Percentiles rank a stretch among this genome's conserved stretches.
Evolutionary conservation across 2,797 vertebrate genomes (phyloP).

Genomic region (Schizopygopsis pylzovi): DNA sequence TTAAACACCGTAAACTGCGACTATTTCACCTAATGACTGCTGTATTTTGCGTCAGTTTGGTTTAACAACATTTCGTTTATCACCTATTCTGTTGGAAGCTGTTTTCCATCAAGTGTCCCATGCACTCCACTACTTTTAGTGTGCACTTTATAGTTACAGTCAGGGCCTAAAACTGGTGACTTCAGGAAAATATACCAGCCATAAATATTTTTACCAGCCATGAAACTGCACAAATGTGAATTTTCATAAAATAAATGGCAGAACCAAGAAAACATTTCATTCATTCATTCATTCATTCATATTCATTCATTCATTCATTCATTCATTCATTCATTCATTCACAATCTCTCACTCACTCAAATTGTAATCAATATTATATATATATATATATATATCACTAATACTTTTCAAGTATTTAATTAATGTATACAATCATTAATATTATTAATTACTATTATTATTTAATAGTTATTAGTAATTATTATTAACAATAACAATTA

Average conservation of each 20-base stretch:
- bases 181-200: too few relatives aligned
- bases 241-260: not conserved
- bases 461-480: not conserved
- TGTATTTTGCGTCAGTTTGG: not conserved
- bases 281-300: not conserved
- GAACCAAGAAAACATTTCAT: not conserved
- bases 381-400: not conserved
- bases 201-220: not conserved
- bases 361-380: not conserved
- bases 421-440: not conserved
- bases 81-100: not conserved
- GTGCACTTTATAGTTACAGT: not conserved
- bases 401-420: not conserved
- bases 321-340: too few relatives aligned
- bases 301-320: too few relatives aligned
- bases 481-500: not conserved
- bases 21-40: not conserved
- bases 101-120: not conserved
- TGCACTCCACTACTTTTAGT: not conserved
- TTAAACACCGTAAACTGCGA: not conserved
- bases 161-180: not conserved
- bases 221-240: not conserved
- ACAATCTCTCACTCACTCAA: not conserved
- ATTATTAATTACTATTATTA: not conserved
- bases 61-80: not conserved